Evolutionary conservation across 64 coral and sea anemone species (phyloP), one percentile per base, ranked within the genome.

Genomic region (Pachyseris speciosa): DNA sequence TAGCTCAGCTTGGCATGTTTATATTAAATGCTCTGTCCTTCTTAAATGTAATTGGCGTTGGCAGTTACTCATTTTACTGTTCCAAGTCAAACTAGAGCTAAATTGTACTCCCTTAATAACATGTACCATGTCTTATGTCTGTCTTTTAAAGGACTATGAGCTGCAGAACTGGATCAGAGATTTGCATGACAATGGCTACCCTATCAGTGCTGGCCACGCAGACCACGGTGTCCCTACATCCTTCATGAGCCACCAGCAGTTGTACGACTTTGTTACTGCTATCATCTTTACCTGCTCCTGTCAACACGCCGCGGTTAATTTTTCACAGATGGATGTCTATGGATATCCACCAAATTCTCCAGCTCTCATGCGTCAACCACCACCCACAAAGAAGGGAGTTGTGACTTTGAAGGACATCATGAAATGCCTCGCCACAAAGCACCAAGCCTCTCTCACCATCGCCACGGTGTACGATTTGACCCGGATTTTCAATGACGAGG

Each of bases 281-380:
- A 67, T 98, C 4, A 38, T 98, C 7, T 98, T 98, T 53, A 98
- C 86, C 16, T 98, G 95, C 64, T 63, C 95, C 1, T 94, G 95
- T 37, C 91, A 94, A 48, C 91, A 93, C 36, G 91, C 95, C 31
- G 95, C 95, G 29, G 95, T 98, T 30, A 98, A 98, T 67, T 98
- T 94, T 58, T 71, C 86, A 30, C 95, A 98, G 33, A 24, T 98
- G 49, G 95, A 98, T 39, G 87, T 85, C 24, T 90, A 90, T 39
- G 72, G 71, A 37, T 98, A 94, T 67, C 89, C 93, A 2, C 95
- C 91, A 22, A 98, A 98, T 80, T 81, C 91, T 30, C 95, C 95
- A 2, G 87, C 91, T 5, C 67, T 76, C 1, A 93, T 98, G 91
- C 95, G 84, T 7, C 91, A 80, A 19, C 95, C 91, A 26, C 95